Evolutionary conservation across 1,140 invertebrate species (phyloP), one percentile per base, ranked within the genome.

Genomic region (Asobara japonica): DNA sequence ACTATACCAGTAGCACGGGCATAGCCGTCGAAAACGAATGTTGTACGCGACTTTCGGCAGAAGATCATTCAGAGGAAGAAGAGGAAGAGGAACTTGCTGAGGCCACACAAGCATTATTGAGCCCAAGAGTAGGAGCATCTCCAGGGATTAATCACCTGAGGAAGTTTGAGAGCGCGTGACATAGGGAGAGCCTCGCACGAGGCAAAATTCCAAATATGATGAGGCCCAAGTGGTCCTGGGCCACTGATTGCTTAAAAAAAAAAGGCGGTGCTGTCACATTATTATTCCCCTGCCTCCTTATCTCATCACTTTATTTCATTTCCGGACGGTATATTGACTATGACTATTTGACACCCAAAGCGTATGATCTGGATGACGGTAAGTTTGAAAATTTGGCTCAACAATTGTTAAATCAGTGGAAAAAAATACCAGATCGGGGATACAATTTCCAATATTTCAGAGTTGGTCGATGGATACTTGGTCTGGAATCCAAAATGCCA

Each of bases 401-500:
- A n/a, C n/a, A n/a, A n/a, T n/a, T n/a, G n/a, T n/a, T n/a, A n/a
- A n/a, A n/a, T n/a, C n/a, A n/a, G n/a, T n/a, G n/a, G n/a, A n/a
- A n/a, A n/a, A n/a, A n/a, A n/a, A 45, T 13, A 41, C 0, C 27
- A 48, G 8, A 66, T 66, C n/a, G 10, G 11, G n/a, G 10, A 41
- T 45, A 0, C 3, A 67, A n/a, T 11, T 25, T 69, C 51, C 5
- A 2, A 51, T 74, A 69, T 73, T 33, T 2, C 73, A 81, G 82
- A 79, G 16, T 13, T 74, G 16, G 72, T 83, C 22, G 78, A 86
- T 31, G 90, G 90, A 18, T 93, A 90, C 78, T 82, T 94, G 41
- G 90, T 94, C 1, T 91, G 91, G 83, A 93, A 90, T 78, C 85
- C 91, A 1, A 89, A 89, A 69, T 95, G 94, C 76, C 88, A 90